Evolutionary conservation across 2,113 vertebrate species (phyloP), one percentile per base, ranked within the genome.

Genomic region (Fulica atra): DNA sequence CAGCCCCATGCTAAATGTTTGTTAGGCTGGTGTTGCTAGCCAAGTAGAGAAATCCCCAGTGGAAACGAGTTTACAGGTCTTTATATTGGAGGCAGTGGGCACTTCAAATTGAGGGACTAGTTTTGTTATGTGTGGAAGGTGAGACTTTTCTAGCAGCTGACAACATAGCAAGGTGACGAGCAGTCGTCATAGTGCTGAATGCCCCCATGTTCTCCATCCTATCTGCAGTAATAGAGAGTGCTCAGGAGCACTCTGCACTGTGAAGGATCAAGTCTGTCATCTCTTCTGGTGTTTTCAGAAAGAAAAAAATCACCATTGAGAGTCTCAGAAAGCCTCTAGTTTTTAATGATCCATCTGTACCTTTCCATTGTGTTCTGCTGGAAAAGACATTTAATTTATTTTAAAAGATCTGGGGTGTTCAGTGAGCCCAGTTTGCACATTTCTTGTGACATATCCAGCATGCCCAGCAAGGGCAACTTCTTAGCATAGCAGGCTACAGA

Each of bases 301-400:
- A 68, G 78, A 79, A 85, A 89, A 79, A 93, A 86, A 86, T 86
- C 91, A 78, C 94, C 59, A 93, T 31, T 95, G 93, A 95, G 84
- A 94, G 83, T 54, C 77, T 95, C 93, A 15, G 2, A 93, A 95
- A 96, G 85, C 79, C 83, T 81, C 93, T 82, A 81, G 86, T 83
- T 97, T 96, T 96, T 97, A 97, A 96, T 96, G 94, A 96, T 94
- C 88, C 89, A 61, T 85, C 92, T 88, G 80, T 93, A 93, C 93
- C 84, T 91, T 91, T 88, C 74, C 81, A 94, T 96, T 97, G 96
- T 94, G 72, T 96, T 95, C 92, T 83, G 64, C 59, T 73, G 83
- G 86, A 85, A 96, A 81, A 94, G 92, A 66, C 60, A 66, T 93
- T 95, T 81, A 89, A 86, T 91, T 95, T 95, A 97, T 92, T 97